Base-by-base conservation (phyloP, 2,113 vertebrate genomes). In the Ranitomeya imitator region DNA sequence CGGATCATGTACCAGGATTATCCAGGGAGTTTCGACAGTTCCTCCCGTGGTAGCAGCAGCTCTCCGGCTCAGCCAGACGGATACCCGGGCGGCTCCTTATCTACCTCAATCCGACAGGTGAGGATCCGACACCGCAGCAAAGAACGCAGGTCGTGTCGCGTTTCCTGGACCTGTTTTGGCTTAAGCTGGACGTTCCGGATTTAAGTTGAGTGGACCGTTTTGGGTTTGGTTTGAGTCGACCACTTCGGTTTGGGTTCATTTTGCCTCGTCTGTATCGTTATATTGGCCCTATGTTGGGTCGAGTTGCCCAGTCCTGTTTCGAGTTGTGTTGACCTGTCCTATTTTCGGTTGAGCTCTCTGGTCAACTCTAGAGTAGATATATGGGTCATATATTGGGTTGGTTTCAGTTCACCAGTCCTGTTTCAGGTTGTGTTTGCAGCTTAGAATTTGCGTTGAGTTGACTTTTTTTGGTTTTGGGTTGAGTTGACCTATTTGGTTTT, bases 1-100 rank as follows among this genome's bases (percentile, higher is more conserved):
- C 95, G 97, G 97, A 99, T 95, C 96, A 99, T 99, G 98, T 99
- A 97, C 96, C 98, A 99, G 96, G 98, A 99, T 94, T 99, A 98
- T 95, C 95, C 96, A 93, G 96, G 96, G 95, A 97, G 95, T 94
- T 99, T 98, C 96, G 97, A 98, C 95, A 98, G 97, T 91, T 98
- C 97, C 92, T 98, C 97, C 95, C 97, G 97, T 94, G 96, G 97
- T 94, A 99, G 97, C 96, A 98, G 97, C 94, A 96, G 96, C 90
- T 99, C 98, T 91, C 97, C 97, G 92, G 96, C 96, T 52, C 97
- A 97, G 90, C 96, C 96, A 91, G 97, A 98, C 93, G 96, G 96
- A 88, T 99, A 97, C 93, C 95, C 96, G 85, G 95, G 96, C 94
- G 94, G 94, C 95, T 93, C 95, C 90, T 91, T 95, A 91, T 94